Conservation (phyloP, 2,113 vertebrate genomes). For the Chascanopsetta lugubris region DNA sequence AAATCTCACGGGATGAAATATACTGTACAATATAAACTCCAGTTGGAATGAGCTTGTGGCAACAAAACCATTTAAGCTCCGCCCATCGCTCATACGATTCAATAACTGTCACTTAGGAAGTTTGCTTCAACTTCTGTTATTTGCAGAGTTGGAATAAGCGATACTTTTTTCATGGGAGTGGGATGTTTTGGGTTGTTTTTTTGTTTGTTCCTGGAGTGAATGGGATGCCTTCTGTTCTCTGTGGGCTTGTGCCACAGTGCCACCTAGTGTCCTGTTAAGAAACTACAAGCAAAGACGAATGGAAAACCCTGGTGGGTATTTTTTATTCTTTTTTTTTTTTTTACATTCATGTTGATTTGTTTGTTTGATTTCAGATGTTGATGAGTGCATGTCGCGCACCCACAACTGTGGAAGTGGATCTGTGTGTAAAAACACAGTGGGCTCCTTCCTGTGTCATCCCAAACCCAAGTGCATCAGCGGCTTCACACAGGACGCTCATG, state of each 20-base stretch:
- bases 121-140: slow-evolving; percentile 53
- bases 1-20: slow-evolving; percentile 21
- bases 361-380: slow-evolving; percentile 77
- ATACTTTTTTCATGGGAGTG: slow-evolving; percentile 13
- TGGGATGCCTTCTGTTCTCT: slow-evolving; percentile 3
- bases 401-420: slow-evolving; percentile 84
- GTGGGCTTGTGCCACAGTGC: slow-evolving; percentile 74
- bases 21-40: slow-evolving; percentile 17
- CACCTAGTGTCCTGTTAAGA: slow-evolving; percentile 62
- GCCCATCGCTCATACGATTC: slow-evolving; percentile 37
- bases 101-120: slow-evolving; percentile 54
- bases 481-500: slow-evolving; percentile 88
- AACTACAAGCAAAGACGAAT: neutral
- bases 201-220: slow-evolving; percentile 16
- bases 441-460: slow-evolving; percentile 87
- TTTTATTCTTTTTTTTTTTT: neutral
- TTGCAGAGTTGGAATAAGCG: slow-evolving; percentile 34
- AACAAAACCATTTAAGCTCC: slow-evolving; percentile 14
- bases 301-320: neutral
- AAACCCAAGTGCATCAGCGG: slow-evolving; percentile 88
- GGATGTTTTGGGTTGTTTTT: too few species aligned
- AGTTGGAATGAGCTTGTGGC: neutral
- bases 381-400: slow-evolving; percentile 83
- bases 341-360: neutral
- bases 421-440: slow-evolving; percentile 87